phyloP scores from a whole-genome alignment of 2,797 vertebrate species.

The Pseudochirops corinnae region DNA sequence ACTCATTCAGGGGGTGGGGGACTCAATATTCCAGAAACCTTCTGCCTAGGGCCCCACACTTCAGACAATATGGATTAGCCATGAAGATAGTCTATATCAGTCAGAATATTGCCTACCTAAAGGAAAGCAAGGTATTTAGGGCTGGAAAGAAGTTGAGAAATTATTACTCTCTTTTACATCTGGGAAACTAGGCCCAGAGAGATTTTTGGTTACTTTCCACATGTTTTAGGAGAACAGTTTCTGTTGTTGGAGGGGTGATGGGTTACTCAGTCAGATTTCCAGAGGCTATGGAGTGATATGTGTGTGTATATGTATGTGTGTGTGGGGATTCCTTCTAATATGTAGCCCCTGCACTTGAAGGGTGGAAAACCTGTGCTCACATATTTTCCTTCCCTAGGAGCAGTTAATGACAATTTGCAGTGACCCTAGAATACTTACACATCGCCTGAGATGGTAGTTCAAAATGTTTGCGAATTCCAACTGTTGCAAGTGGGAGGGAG shows the following conservation, averaged over 20 bases:
- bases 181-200: neutral
- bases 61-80: too few relatives aligned
- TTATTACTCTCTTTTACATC: neutral
- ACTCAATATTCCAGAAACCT: neutral
- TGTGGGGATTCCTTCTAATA: neutral
- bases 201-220: neutral
- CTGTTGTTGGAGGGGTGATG: neutral
- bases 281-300: too few relatives aligned
- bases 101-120: neutral
- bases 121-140: neutral
- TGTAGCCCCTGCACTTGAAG: neutral
- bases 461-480: neutral
- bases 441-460: neutral
- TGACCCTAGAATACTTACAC: too few relatives aligned
- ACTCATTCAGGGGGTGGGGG: neutral
- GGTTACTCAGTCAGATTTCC: too few relatives aligned
- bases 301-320: too few relatives aligned
- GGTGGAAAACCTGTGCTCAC: neutral
- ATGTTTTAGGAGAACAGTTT: neutral
- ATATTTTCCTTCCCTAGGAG: neutral
- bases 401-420: too few relatives aligned
- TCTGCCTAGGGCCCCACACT: too few relatives aligned
- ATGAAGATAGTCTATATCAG: too few relatives aligned
- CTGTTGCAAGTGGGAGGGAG: neutral
- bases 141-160: neutral